Conservation (phyloP, 2,113 vertebrate species). For the Oncorhynchus clarkii region DNA sequence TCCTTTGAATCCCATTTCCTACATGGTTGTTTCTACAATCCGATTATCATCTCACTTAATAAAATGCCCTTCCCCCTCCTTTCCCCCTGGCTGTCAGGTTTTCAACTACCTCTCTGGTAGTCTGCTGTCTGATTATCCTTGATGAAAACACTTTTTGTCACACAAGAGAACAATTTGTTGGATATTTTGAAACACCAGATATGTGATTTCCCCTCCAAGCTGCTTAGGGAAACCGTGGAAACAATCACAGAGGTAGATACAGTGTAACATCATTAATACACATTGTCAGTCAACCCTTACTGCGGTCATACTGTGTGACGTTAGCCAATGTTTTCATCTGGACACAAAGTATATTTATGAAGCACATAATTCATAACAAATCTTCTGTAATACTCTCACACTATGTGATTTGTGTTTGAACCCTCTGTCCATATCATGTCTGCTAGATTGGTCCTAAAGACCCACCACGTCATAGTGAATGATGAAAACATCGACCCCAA, state of each 20-base stretch:
- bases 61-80: neutral
- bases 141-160: neutral
- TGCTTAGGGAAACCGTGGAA: slow-evolving; percentile 3
- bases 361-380: too few relatives aligned
- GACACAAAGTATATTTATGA: too few relatives aligned
- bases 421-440: too few relatives aligned
- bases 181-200: slow-evolving; percentile 38
- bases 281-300: too few relatives aligned
- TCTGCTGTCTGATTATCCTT: neutral
- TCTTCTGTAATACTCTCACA: too few relatives aligned
- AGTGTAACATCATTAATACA: too few relatives aligned
- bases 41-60: too few relatives aligned
- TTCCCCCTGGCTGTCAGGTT: neutral
- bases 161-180: slow-evolving; percentile 66
- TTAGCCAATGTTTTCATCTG: too few relatives aligned
- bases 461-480: neutral
- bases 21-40: too few relatives aligned
- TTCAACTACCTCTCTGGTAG: neutral
- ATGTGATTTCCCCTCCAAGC: neutral
- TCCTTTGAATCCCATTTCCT: too few relatives aligned
- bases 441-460: neutral
- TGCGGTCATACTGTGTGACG: too few relatives aligned
- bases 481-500: neutral
- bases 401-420: too few relatives aligned
- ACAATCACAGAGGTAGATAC: neutral